Base-by-base conservation (phyloP, 2,797 vertebrate species). In the Rhabdophis nuchalis region DNA sequence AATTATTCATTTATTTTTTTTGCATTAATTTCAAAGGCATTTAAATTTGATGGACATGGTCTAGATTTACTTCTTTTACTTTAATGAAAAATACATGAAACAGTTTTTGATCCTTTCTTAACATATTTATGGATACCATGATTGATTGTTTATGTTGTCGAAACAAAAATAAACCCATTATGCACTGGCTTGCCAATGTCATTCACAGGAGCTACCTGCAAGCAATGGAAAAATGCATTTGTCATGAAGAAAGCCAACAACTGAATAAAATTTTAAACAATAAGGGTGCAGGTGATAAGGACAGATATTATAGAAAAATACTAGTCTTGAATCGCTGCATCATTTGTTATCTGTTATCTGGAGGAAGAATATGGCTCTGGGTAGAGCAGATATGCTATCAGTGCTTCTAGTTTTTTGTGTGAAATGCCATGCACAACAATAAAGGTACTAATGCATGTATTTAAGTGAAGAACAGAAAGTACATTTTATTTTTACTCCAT, bases 261-360 rank as follows among this genome's bases (percentile, higher is more conserved):
- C 23, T 56, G 50, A 53, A 52, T n/a, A 56, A 87, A 60, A 90
- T 36, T 50, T 77, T 87, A 92, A 90, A 90, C 53, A 87, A 60
- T 86, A 87, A 90, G 61, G 23, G 41, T 57, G 32, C 41, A 87
- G 77, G n/a, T 54, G 88, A 86, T 64, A 68, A 89, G 41, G 53
- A 68, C 14, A 58, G 52, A 58, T 54, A 58, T 13, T 87, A 56
- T 32, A 89, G 72, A 64, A 90, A 92, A 92, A 77, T 23, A n/a
- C 29, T 52, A 52, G 61, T 41, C 29, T 87, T 46, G 57, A 87
- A 92, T 87, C 41, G 2, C 41, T 50, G 85, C 36, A 90, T 50
- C 60, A 87, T 92, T 82, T 92, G 54, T 87, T 82, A 92, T 87
- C 89, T 77, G n/a, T 87, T 60, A 92, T 58, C 85, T 87, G 46